These are phyloP conservation scores for Cyphomyrus plagiostoma DNA, from an alignment of 2,113 vertebrate genomes.

Conservation along the genomic window DNA sequence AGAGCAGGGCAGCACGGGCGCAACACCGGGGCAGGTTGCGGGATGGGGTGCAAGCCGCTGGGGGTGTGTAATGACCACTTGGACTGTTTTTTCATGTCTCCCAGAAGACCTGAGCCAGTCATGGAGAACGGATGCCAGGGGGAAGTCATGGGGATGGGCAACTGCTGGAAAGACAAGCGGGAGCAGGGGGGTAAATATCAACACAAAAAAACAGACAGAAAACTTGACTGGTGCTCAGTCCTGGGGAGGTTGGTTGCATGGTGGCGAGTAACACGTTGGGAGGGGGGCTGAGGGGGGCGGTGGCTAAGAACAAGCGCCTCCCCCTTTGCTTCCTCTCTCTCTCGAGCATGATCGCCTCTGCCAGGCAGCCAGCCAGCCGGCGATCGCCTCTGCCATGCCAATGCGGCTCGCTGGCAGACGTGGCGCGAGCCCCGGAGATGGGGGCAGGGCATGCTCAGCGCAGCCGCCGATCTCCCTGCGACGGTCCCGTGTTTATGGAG, in stretches of 20 bases:
- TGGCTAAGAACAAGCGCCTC: conserved; percentile 56
- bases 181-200: conserved; percentile 27
- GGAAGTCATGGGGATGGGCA: background rate
- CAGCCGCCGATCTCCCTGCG: conserved; percentile 14
- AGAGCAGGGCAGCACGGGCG: background rate
- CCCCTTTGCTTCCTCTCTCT: conserved; percentile 45
- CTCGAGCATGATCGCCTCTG: conserved; percentile 50
- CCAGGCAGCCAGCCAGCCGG: conserved; percentile 62
- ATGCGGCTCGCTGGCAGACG: conserved; percentile 42
- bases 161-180: conserved; percentile 26
- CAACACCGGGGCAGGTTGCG: conserved; percentile 21
- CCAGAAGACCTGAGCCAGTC: conserved; percentile 34
- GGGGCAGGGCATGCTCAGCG: conserved; percentile 12
- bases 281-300: conserved; percentile 31
- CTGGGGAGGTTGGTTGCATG: conserved; percentile 27
- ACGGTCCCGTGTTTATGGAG: conserved; percentile 34
- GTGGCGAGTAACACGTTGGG: background rate
- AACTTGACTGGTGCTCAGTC: conserved; percentile 53
- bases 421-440: conserved; percentile 40
- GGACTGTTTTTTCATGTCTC: background rate
- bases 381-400: conserved; percentile 51
- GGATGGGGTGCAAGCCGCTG: background rate
- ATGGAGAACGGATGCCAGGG: conserved; percentile 33
- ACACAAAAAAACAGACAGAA: conserved; percentile 32
- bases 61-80: conserved; percentile 25